Percentiles rank a stretch among this genome's conserved stretches.
phyloP scores from a whole-genome alignment of 2,797 vertebrate genomes.

The Hybognathus amarus region DNA sequence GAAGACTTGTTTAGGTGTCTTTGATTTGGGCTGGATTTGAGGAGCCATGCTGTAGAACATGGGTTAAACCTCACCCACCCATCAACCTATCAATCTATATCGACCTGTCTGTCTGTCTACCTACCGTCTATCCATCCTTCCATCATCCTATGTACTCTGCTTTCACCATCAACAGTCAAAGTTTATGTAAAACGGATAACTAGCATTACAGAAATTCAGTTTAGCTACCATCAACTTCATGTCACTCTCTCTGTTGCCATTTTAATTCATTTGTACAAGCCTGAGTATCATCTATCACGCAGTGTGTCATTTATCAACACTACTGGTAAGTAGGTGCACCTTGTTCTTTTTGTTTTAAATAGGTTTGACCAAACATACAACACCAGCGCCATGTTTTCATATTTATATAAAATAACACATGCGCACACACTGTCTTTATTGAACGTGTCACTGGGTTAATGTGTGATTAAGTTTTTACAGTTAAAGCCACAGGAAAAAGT shows the following conservation, averaged over 20 bases:
- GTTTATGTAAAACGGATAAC: slow-evolving; percentile 34
- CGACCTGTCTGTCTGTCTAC: too few species aligned
- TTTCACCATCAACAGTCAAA: slow-evolving; percentile 50
- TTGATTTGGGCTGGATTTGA: too few species aligned
- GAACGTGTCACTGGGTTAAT: neutral
- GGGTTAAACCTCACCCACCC: too few species aligned
- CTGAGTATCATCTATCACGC: neutral
- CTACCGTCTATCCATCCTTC: too few species aligned
- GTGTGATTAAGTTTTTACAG: slow-evolving; percentile 30
- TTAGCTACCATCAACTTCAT: slow-evolving; percentile 15
- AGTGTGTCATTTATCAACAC: slow-evolving; percentile 28
- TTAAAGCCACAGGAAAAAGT: slow-evolving; percentile 55
- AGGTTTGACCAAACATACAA: neutral
- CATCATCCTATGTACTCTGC: neutral
- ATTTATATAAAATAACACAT: neutral
- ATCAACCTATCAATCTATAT: too few species aligned
- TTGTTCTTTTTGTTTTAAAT: neutral
- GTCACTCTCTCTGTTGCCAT: neutral
- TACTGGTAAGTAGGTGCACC: neutral
- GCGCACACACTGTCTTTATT: neutral
- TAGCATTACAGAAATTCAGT: slow-evolving; percentile 13
- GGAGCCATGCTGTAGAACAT: too few species aligned
- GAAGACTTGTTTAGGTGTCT: too few species aligned
- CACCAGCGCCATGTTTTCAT: neutral
- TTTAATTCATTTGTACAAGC: neutral